phyloP scores from a whole-genome alignment of 2,113 vertebrate genomes.

The Scolopax mira region DNA sequence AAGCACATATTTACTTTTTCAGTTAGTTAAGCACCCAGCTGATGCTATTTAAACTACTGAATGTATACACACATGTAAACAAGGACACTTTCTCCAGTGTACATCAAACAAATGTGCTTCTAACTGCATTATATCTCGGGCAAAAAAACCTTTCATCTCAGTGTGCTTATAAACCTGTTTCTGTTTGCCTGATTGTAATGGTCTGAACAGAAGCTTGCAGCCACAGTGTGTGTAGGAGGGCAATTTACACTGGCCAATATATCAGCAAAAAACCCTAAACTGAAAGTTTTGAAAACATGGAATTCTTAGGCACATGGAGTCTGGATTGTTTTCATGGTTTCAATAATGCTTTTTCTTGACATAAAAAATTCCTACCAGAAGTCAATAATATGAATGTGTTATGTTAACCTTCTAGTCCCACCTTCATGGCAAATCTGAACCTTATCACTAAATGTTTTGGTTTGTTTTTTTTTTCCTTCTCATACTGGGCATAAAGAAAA shows the following conservation, averaged over 20 bases:
- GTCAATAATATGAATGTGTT: background rate
- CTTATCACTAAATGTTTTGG: background rate
- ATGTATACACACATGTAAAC: background rate
- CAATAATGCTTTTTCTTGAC: background rate
- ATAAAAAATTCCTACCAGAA: background rate
- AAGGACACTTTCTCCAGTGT: background rate
- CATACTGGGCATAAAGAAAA: background rate
- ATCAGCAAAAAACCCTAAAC: background rate
- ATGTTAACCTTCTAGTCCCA: background rate
- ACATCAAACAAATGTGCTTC: background rate
- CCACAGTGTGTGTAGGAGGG: background rate
- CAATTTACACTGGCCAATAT: background rate
- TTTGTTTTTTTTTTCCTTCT: background rate
- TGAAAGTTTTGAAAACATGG: background rate
- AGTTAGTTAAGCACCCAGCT: background rate
- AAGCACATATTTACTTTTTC: background rate
- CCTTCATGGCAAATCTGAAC: background rate
- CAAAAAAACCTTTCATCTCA: background rate
- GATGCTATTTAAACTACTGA: background rate
- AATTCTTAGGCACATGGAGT: background rate
- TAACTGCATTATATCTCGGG: background rate
- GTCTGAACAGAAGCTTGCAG: background rate
- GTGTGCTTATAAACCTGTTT: background rate
- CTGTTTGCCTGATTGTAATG: background rate
- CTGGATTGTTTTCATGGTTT: background rate